Conservation (phyloP, 2,888 invertebrate genomes). For the Hecatera dysodea region DNA sequence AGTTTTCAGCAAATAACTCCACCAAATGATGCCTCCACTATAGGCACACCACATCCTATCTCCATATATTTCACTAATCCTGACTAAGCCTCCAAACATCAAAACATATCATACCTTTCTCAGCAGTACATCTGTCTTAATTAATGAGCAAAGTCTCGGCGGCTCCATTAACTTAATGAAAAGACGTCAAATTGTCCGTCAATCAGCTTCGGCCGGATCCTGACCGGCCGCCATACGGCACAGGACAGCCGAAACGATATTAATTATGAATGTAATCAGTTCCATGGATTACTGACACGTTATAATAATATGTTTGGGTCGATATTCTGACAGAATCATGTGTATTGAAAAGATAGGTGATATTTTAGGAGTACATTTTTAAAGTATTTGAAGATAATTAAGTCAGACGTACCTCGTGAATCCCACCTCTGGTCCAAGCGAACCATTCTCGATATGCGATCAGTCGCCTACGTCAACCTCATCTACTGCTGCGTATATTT, state of each 20-base stretch:
- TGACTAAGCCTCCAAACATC: slow-evolving; percentile 26
- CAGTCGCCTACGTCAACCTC: too few species aligned
- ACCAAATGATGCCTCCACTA: background rate
- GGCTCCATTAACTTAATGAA: slow-evolving; percentile 78
- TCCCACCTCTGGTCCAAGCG: too few species aligned
- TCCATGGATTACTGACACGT: slow-evolving; percentile 51
- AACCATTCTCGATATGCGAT: too few species aligned
- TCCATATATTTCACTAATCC: slow-evolving; percentile 11
- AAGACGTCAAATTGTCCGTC: slow-evolving; percentile 77
- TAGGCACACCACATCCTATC: too few species aligned
- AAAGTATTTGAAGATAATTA: background rate
- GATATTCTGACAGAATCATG: slow-evolving; percentile 30
- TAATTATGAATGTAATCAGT: slow-evolving; percentile 65
- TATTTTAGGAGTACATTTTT: slow-evolving; percentile 13
- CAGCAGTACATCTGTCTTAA: slow-evolving; percentile 74
- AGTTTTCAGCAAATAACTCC: too few species aligned
- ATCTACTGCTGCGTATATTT: too few species aligned
- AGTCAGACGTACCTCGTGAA: too few species aligned
- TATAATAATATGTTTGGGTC: slow-evolving; percentile 50
- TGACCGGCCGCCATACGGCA: slow-evolving; percentile 54
- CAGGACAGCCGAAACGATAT: slow-evolving; percentile 65
- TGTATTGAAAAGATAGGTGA: slow-evolving; percentile 12
- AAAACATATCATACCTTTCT: slow-evolving; percentile 55
- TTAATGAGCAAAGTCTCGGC: slow-evolving; percentile 72
- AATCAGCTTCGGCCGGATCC: slow-evolving; percentile 70